Percentiles rank a stretch among this genome's conserved stretches.
phyloP scores from a whole-genome alignment of 2,888 invertebrate genomes.

The Taenaris catops region DNA sequence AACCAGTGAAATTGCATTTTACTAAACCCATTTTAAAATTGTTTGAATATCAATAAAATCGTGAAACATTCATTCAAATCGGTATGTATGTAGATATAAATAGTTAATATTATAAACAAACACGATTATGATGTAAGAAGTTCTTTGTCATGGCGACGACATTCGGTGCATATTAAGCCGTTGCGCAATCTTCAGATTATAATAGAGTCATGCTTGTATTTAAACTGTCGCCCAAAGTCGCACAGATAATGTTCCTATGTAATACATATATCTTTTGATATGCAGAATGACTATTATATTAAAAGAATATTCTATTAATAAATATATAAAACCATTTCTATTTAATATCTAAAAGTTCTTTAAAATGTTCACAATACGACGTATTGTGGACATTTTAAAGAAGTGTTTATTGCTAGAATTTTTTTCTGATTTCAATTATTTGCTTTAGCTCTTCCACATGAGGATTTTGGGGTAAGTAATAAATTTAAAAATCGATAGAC shows the following conservation, averaged over 20 bases:
- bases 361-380: not conserved
- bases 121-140: too few species aligned
- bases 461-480: conserved; percentile 35
- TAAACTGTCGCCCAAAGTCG: conserved; percentile 10
- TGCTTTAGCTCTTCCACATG: conserved; percentile 14
- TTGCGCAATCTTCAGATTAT: conserved; percentile 14
- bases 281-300: conserved; percentile 3
- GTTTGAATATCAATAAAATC: too few species aligned
- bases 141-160: too few species aligned
- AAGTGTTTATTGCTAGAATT: too few species aligned
- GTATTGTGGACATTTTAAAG: too few species aligned
- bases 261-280: conserved; percentile 16
- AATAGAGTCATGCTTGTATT: conserved; percentile 15
- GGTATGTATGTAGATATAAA: too few species aligned
- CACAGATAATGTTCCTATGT: conserved; percentile 12
- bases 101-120: too few species aligned
- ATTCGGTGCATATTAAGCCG: too few species aligned
- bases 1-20: too few species aligned
- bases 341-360: not conserved
- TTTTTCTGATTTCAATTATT: conserved; percentile 4
- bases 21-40: too few species aligned
- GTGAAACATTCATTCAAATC: too few species aligned
- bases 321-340: conserved; percentile 1
- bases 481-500: conserved; percentile 25
- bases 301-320: not conserved